Conservation (phyloP, 2,797 vertebrate species). For the Brachyalestes nurse region DNA sequence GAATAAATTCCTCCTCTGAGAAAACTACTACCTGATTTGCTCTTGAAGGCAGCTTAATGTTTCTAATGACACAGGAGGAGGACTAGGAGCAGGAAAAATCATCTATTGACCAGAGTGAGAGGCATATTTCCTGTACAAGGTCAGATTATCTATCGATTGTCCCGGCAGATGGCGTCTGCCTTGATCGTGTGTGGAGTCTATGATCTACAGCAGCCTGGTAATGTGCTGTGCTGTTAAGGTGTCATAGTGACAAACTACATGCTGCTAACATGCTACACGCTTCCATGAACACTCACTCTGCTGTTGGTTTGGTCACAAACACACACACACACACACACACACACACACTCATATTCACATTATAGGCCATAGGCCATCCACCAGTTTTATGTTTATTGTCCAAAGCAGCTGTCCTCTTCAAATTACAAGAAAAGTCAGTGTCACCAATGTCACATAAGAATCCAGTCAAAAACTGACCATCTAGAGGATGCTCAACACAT, state of each 20-base stretch:
- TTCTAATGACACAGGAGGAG: neutral
- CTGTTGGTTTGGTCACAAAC: neutral
- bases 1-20: no score
- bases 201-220: slow-evolving; percentile 37
- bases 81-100: slow-evolving; percentile 1
- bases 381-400: neutral
- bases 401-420: no score
- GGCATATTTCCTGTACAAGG: slow-evolving; percentile 35
- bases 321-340: neutral
- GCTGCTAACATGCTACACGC: slow-evolving; percentile 21
- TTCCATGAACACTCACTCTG: slow-evolving; percentile 1
- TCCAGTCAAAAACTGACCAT: no score
- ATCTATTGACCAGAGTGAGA: slow-evolving; percentile 32
- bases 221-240: slow-evolving; percentile 40
- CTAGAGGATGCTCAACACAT: no score
- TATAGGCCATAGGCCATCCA: neutral
- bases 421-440: no score
- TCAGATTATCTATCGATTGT: slow-evolving; percentile 51
- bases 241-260: slow-evolving; percentile 52
- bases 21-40: no score
- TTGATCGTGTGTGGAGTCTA: slow-evolving; percentile 27
- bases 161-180: slow-evolving; percentile 19
- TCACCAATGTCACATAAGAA: no score
- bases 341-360: neutral
- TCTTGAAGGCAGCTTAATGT: neutral